Evolutionary conservation across 2,797 vertebrate species (phyloP).

Genomic region (Clamator glandarius): DNA sequence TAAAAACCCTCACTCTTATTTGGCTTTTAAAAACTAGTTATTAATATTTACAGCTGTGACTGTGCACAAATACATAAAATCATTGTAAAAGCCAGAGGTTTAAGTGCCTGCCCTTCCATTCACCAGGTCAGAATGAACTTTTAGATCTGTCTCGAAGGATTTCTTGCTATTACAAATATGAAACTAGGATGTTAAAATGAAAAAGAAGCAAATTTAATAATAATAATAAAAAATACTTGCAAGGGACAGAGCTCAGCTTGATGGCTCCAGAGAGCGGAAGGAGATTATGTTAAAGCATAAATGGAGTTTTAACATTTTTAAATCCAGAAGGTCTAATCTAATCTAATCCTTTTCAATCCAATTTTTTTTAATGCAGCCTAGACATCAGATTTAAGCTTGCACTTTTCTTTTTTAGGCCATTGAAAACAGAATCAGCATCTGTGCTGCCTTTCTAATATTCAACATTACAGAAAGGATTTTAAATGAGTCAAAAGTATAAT

Average conservation of each 20-base stretch:
- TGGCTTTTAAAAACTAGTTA: conserved; percentile 74
- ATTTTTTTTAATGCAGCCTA: conserved; percentile 97
- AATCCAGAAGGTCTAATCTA: conserved; percentile 96
- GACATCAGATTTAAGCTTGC: conserved; percentile 92
- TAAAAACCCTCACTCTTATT: conserved; percentile 80
- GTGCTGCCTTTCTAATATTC: conserved; percentile 69
- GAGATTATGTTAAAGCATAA: conserved; percentile 95
- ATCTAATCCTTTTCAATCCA: conserved; percentile 99
- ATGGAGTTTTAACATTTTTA: conserved; percentile 94
- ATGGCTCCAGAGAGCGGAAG: conserved; percentile 86
- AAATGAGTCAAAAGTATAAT: conserved; percentile 14
- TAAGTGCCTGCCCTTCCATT: conserved; percentile 57
- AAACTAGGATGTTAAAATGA: conserved; percentile 73
- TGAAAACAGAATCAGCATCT: conserved; percentile 87
- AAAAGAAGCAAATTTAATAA: conserved; percentile 78
- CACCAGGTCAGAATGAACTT: conserved; percentile 72
- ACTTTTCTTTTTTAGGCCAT: conserved; percentile 88
- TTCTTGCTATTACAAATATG: conserved; percentile 78
- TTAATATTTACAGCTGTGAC: conserved; percentile 73
- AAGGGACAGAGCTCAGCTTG: conserved; percentile 83
- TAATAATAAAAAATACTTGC: conserved; percentile 73
- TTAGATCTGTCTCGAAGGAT: conserved; percentile 72
- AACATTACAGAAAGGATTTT: conserved; percentile 45
- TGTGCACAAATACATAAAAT: conserved; percentile 76
- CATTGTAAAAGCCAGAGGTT: conserved; percentile 74